phyloP scores from a whole-genome alignment of 1,140 invertebrate genomes.

The Brachystomella parvula region DNA sequence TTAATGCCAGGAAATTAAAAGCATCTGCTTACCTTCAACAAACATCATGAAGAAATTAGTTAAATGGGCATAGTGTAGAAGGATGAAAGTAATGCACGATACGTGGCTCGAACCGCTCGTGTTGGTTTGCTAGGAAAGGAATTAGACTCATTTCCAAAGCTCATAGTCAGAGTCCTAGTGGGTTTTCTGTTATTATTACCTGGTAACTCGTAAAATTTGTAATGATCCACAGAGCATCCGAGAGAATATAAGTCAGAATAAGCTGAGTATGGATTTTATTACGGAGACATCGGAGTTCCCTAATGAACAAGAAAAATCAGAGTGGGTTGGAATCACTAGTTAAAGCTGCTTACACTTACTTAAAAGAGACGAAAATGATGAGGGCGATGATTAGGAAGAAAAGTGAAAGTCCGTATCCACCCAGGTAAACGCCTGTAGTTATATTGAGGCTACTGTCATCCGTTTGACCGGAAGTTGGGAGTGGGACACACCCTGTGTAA shows the following conservation, averaged over 20 bases:
- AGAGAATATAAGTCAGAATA: slow-evolving; percentile 72
- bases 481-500: slow-evolving; percentile 54
- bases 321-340: no score
- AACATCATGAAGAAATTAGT: slow-evolving; percentile 99
- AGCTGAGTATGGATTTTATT: slow-evolving; percentile 88
- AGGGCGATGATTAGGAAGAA: slow-evolving; percentile 63
- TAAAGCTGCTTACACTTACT: slow-evolving; percentile 50
- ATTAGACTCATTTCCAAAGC: no score
- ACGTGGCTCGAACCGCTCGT: slow-evolving; percentile 10
- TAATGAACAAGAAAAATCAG: slow-evolving; percentile 43
- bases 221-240: slow-evolving; percentile 71
- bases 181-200: no score
- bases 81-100: slow-evolving; percentile 34
- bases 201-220: slow-evolving; percentile 40
- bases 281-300: slow-evolving; percentile 78
- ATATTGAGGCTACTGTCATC: slow-evolving; percentile 24
- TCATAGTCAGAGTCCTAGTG: no score
- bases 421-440: slow-evolving; percentile 32
- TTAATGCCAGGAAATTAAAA: not conserved
- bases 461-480: slow-evolving; percentile 16
- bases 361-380: slow-evolving; percentile 72
- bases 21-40: slow-evolving; percentile 69
- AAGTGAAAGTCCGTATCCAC: slow-evolving; percentile 48
- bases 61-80: slow-evolving; percentile 77
- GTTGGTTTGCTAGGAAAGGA: not conserved